Base-by-base conservation (phyloP, 2,888 invertebrate genomes). In the Flabesymbios commensalis region DNA sequence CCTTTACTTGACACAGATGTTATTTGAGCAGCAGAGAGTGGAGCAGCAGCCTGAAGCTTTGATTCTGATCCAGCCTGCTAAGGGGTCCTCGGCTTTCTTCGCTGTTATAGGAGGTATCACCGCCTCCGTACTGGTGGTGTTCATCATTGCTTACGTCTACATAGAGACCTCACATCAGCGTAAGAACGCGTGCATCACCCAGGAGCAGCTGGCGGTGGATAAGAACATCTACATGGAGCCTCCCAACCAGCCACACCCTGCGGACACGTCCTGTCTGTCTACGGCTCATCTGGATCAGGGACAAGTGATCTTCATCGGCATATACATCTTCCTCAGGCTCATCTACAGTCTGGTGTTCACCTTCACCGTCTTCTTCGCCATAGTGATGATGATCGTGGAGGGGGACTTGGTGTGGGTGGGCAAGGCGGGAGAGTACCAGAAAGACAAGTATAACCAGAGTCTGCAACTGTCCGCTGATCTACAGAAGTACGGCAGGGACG, bases 271-370 rank as follows among this genome's bases (percentile, higher is more conserved):
- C 26, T 5, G 32, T 10, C 33, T 10, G 5, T 2, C 19, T n/a
- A 26, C 32, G n/a, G 17, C 52, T 4, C 42, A 29, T 17, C 45
- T 54, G 42, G 28, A 10, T 26, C 39, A 55, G 45, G 26, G 22
- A 10, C 55, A 78, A 57, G 73, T 74, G 19, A 65, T 74, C 39
- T 68, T 75, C 19, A 73, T 76, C 33, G 55, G 39, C 3, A 17
- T 55, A 2, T 65, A 64, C 51, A 47, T 64, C 19, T 22, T 64
- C 3, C 32, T 65, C n/a, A 45, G 65, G n/a, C 14, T 65, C 29
- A 24, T 64, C 22, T 65, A 65, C 55, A 59, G 65, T 56, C 52
- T 59, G 1, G 17, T 60, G 0, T 65, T 65, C 57, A 65, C 63
- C 22, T 65, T 65, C 60, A 64, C 65, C 22, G 54, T 55, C 1